Evolutionary conservation across 2,888 invertebrate genomes (phyloP).

Genomic region (Cerceris ruficornis): DNA sequence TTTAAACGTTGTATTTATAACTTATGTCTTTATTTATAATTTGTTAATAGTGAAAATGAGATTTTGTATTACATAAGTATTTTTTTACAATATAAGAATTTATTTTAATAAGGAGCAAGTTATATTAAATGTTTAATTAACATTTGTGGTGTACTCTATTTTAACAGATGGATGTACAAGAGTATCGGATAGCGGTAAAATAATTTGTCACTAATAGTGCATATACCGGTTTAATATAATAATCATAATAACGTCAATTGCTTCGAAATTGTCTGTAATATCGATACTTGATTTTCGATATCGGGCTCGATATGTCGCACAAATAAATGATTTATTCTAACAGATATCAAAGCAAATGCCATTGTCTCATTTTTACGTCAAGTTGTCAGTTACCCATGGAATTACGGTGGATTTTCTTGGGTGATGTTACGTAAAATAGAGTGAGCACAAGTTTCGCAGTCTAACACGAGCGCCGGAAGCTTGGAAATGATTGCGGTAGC

Average conservation of each 20-base stretch:
- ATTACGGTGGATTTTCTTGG: constrained; percentile 22
- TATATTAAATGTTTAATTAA: too few species aligned
- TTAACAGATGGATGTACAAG: too few species aligned
- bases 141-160: too few species aligned
- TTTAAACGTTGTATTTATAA: too few species aligned
- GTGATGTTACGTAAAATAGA: constrained; percentile 39
- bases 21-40: too few species aligned
- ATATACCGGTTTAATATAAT: neutral
- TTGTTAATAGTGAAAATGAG: too few species aligned
- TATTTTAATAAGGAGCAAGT: too few species aligned
- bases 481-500: constrained; percentile 35
- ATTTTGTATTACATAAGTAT: too few species aligned
- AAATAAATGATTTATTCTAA: constrained; percentile 10
- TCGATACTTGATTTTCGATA: constrained; percentile 43
- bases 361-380: neutral
- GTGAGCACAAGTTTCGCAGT: constrained; percentile 9
- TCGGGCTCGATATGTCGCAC: constrained; percentile 28
- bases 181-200: too few species aligned
- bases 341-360: neutral
- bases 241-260: too few species aligned
- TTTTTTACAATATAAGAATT: too few species aligned
- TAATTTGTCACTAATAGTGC: too few species aligned
- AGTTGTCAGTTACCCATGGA: constrained; percentile 20
- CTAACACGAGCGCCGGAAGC: constrained; percentile 52
- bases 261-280: neutral